Conservation (phyloP, 2,888 invertebrate genomes). For the Labia minor region DNA sequence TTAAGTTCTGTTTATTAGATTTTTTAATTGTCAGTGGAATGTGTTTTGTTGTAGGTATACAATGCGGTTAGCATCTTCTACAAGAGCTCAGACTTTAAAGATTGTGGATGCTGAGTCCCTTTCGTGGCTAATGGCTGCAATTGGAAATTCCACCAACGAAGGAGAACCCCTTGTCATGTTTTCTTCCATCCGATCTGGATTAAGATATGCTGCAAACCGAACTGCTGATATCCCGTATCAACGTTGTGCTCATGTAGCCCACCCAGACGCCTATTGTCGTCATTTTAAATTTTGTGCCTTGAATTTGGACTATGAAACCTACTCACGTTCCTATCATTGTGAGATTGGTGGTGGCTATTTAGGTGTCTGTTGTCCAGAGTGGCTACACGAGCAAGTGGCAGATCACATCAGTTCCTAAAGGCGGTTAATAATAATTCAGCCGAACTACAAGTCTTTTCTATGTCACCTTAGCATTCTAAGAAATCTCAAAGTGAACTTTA, state of each 20-base stretch:
- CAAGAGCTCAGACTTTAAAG: background rate
- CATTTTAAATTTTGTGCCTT: background rate
- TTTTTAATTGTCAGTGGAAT: no score
- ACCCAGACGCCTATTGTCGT: background rate
- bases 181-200: background rate
- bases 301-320: background rate
- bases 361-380: background rate
- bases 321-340: slow-evolving; percentile 13
- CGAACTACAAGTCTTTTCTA: no score
- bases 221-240: background rate
- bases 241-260: background rate
- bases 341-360: background rate
- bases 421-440: no score
- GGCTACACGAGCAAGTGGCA: background rate
- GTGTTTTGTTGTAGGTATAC: no score
- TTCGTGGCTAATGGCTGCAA: background rate
- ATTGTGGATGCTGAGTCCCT: background rate
- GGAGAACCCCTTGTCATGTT: background rate
- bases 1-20: no score
- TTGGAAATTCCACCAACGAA: background rate
- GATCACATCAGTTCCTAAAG: background rate
- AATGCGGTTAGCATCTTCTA: no score
- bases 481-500: no score
- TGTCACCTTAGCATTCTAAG: no score
- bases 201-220: slow-evolving; percentile 1